A percentile compares a stretch with the other conserved stretches of the same genome.
phyloP scores from a whole-genome alignment of 2,113 vertebrate species.

The Sminthopsis crassicaudata region DNA sequence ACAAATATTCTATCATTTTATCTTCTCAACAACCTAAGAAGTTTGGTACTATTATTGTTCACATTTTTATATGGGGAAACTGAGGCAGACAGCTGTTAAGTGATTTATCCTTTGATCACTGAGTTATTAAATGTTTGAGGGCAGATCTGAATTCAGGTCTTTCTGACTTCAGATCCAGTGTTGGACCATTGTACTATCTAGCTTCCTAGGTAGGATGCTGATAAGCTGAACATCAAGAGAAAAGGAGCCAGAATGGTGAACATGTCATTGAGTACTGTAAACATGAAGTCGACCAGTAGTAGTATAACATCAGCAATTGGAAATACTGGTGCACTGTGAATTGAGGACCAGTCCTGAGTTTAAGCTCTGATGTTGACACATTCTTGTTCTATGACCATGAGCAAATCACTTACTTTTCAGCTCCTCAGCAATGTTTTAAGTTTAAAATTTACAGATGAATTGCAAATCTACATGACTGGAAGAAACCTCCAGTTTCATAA shows the following conservation, averaged over 20 bases:
- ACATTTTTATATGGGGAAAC: neutral
- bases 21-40: neutral
- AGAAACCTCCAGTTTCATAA: neutral
- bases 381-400: neutral
- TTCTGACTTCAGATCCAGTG: neutral
- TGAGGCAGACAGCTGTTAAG: neutral
- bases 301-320: neutral
- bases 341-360: neutral
- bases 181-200: neutral
- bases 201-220: neutral
- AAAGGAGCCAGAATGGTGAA: neutral
- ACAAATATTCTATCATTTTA: neutral
- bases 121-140: neutral
- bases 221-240: neutral
- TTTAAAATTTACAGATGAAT: neutral
- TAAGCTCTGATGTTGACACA: neutral
- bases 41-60: neutral
- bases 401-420: neutral
- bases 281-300: neutral
- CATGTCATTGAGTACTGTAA: neutral
- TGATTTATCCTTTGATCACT: neutral
- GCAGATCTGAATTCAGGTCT: neutral
- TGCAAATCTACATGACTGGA: neutral
- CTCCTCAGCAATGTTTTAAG: neutral
- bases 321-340: neutral